A percentile compares a stretch with the other conserved stretches of the same genome.
phyloP scores from a whole-genome alignment of 2,113 vertebrate genomes.

The Andinoacara biseriatus region DNA sequence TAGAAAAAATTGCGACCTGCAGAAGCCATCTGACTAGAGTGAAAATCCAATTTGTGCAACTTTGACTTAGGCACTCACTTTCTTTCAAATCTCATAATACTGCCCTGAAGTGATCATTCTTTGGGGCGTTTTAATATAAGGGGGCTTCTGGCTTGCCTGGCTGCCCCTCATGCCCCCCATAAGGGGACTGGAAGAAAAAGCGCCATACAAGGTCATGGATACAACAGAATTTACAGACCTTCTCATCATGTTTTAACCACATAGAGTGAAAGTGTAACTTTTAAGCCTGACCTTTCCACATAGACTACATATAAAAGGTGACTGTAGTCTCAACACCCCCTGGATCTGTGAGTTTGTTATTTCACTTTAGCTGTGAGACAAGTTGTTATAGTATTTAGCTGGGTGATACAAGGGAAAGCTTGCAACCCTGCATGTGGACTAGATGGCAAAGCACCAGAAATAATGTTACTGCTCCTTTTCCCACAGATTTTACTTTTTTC shows the following conservation, averaged over 20 bases:
- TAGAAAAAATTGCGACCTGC: too few relatives aligned
- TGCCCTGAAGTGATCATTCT: constrained; percentile 1
- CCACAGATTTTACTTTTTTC: not conserved
- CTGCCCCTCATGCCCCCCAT: too few relatives aligned
- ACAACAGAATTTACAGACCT: not conserved
- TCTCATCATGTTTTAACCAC: not conserved
- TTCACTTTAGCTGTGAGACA: not conserved
- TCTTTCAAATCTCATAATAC: constrained; percentile 13
- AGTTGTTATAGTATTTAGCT: not conserved
- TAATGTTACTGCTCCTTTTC: not conserved
- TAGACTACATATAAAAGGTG: not conserved
- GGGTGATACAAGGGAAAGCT: not conserved
- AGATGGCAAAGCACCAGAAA: not conserved
- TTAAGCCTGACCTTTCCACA: too few relatives aligned
- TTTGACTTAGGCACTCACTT: not conserved
- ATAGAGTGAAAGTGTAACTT: not conserved
- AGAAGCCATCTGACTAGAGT: too few relatives aligned
- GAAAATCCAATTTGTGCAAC: too few relatives aligned
- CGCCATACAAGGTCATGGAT: constrained; percentile 2
- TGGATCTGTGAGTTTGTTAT: not conserved
- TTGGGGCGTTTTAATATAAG: not conserved
- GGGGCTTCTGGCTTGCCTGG: not conserved
- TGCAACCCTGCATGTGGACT: not conserved
- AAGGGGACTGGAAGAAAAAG: not conserved
- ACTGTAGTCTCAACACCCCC: not conserved